A percentile compares a stretch with the other conserved stretches of the same genome.
Conservation (phyloP, 2,113 vertebrate species). For the Chaenocephalus aceratus region DNA sequence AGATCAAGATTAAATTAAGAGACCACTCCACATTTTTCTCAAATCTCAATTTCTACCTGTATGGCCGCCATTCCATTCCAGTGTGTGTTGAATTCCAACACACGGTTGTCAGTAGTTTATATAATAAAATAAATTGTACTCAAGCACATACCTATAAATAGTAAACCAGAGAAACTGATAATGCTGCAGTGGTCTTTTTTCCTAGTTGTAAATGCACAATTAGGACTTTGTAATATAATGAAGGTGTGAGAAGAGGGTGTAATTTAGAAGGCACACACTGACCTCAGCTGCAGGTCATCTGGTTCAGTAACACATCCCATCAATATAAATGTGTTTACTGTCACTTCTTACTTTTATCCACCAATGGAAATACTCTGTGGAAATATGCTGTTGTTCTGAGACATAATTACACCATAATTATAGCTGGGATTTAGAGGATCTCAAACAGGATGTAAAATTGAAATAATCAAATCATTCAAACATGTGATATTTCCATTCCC, state of each 20-base stretch:
- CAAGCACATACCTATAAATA: no score
- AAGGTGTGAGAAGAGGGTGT: background rate
- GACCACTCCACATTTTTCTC: no score
- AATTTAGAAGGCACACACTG: background rate
- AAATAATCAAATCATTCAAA: slow-evolving; percentile 11
- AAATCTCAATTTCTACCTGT: no score
- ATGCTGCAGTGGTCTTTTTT: no score
- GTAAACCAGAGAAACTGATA: no score
- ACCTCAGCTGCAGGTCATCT: background rate
- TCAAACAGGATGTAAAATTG: slow-evolving; percentile 28
- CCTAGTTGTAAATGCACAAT: no score
- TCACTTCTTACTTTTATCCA: background rate
- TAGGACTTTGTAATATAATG: background rate
- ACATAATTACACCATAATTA: slow-evolving; percentile 1
- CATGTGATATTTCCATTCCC: slow-evolving; percentile 30
- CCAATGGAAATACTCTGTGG: slow-evolving; percentile 1
- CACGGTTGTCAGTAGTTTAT: no score
- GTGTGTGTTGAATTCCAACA: no score
- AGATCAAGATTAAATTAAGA: no score
- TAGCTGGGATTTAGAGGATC: background rate
- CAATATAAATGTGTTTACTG: slow-evolving; percentile 24
- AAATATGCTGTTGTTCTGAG: background rate
- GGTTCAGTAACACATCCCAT: background rate
- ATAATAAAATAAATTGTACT: no score
- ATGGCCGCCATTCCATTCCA: no score